phyloP scores from a whole-genome alignment of 1,140 invertebrate genomes.

The Zaprionus lachaisei region DNA sequence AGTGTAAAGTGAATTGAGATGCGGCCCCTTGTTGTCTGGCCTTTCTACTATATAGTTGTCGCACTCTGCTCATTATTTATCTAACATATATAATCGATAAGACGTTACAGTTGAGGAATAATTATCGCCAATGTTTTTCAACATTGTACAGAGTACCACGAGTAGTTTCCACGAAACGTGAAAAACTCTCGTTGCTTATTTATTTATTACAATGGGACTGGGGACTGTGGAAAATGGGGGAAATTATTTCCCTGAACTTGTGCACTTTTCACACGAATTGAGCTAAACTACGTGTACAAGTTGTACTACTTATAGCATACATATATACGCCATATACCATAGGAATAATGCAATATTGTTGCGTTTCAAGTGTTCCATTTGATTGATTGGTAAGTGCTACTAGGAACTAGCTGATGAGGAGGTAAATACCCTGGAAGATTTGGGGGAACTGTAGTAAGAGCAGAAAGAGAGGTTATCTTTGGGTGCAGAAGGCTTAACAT shows the following conservation, averaged over 20 bases:
- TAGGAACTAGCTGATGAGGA: neutral
- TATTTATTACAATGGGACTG: conserved; percentile 23
- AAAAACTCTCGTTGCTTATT: conserved; percentile 20
- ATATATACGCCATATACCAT: neutral
- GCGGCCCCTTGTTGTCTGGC: conserved; percentile 13
- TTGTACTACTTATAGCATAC: conserved; percentile 1
- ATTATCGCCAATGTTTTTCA: conserved; percentile 6
- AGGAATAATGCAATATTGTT: conserved; percentile 21
- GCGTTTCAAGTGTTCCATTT: conserved; percentile 26
- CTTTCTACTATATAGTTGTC: neutral
- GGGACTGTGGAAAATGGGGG: neutral
- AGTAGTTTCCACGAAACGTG: conserved; percentile 33
- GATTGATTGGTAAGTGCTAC: conserved; percentile 61
- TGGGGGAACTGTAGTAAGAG: neutral
- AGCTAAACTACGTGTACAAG: conserved; percentile 10
- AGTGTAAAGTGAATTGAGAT: neutral
- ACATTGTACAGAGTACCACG: conserved; percentile 6
- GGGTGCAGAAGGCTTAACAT: too few relatives aligned
- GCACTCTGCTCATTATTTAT: neutral
- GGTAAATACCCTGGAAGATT: neutral
- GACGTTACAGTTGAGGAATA: conserved; percentile 16
- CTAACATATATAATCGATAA: conserved; percentile 31
- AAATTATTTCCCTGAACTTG: conserved; percentile 24
- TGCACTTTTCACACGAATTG: conserved; percentile 39
- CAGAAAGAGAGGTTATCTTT: too few relatives aligned